Percentiles rank a stretch among this genome's conserved stretches.
These are phyloP conservation scores for Pygocentrus nattereri DNA, from an alignment of 2,797 vertebrate species.

Conservation along the genomic window DNA sequence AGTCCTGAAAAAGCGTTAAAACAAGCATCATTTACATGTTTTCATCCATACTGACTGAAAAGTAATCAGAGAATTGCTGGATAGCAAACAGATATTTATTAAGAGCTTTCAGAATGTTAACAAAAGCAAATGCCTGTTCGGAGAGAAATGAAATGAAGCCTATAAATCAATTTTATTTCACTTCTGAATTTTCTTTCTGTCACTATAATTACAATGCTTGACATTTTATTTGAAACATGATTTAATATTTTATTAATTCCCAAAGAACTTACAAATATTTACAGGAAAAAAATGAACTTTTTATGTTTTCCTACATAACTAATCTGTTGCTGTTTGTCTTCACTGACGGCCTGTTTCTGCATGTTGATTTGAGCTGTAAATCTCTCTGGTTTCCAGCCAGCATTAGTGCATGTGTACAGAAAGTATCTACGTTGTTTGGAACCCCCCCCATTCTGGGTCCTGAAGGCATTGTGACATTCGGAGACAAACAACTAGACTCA, in stretches of 20 bases:
- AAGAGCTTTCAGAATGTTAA: no score
- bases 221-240: background rate
- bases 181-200: background rate
- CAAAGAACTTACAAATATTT: constrained; percentile 15
- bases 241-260: background rate
- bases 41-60: no score
- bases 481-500: constrained; percentile 57
- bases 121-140: no score
- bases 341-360: constrained; percentile 23
- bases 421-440: constrained; percentile 49
- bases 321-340: constrained; percentile 31
- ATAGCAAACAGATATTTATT: no score
- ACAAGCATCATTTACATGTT: no score
- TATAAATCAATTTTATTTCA: background rate
- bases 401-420: constrained; percentile 46
- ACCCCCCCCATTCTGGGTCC: constrained; percentile 31
- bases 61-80: no score
- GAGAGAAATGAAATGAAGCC: background rate
- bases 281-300: constrained; percentile 17
- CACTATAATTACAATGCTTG: background rate
- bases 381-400: constrained; percentile 40
- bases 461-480: constrained; percentile 52
- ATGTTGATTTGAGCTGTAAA: constrained; percentile 49
- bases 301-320: background rate
- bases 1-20: no score